Evolutionary conservation across 2,888 invertebrate species (phyloP).

Genomic region (Autographa pulchrina): DNA sequence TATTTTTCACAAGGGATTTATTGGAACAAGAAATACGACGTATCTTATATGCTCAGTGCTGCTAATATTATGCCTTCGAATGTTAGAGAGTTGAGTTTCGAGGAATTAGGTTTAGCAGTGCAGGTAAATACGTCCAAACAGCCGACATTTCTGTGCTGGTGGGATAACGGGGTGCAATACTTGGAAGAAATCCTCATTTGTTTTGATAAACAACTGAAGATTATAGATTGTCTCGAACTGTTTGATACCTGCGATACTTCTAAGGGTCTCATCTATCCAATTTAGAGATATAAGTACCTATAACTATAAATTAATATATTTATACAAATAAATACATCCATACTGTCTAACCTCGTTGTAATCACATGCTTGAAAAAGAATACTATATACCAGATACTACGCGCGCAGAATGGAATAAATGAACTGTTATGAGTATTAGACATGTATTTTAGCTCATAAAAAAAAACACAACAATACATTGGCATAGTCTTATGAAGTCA

Average conservation of each 20-base stretch:
- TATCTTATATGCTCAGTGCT: slow-evolving; percentile 88
- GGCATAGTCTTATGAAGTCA: too few relatives aligned
- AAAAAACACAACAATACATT: too few relatives aligned
- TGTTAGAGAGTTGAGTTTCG: slow-evolving; percentile 35
- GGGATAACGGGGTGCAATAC: slow-evolving; percentile 88
- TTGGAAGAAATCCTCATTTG: slow-evolving; percentile 92
- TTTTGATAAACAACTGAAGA: slow-evolving; percentile 90
- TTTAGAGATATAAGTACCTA: neutral
- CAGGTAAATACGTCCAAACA: slow-evolving; percentile 86
- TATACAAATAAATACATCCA: too few relatives aligned
- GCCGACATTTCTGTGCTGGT: slow-evolving; percentile 90
- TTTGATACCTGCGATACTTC: neutral
- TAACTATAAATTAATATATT: too few relatives aligned
- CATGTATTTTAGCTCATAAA: too few relatives aligned
- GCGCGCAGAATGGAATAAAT: too few relatives aligned
- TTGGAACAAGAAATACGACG: slow-evolving; percentile 89
- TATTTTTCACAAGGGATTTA: slow-evolving; percentile 91
- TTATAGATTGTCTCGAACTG: slow-evolving; percentile 90
- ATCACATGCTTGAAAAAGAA: too few relatives aligned
- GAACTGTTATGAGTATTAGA: too few relatives aligned
- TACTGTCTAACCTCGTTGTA: too few relatives aligned
- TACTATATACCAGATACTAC: too few relatives aligned
- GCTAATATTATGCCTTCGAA: slow-evolving; percentile 85
- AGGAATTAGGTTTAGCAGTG: slow-evolving; percentile 72
- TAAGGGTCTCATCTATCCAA: slow-evolving; percentile 15